Evolutionary conservation across 1,140 invertebrate genomes (phyloP).

Genomic region (Steinernema feltiae): DNA sequence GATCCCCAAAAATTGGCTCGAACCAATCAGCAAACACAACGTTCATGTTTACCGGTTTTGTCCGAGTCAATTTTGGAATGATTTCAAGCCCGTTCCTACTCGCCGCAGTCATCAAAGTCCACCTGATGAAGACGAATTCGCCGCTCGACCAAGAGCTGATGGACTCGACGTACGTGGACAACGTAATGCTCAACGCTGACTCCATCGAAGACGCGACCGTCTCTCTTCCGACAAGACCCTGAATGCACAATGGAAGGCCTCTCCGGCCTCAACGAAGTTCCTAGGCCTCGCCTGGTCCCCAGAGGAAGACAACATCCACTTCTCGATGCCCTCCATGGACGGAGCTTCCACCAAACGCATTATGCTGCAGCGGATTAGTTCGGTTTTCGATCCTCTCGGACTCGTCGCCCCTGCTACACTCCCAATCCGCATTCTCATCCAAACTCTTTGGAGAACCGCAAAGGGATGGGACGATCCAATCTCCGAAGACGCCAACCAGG

Average conservation of each 20-base stretch:
- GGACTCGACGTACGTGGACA: background rate
- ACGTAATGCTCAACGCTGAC: background rate
- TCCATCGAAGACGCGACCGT: background rate
- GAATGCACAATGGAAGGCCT: background rate
- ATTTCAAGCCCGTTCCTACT: conserved; percentile 25
- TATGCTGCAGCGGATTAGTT: background rate
- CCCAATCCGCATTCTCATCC: background rate
- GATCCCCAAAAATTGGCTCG: conserved; percentile 25
- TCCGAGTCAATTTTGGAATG: conserved; percentile 26
- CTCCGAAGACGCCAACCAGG: background rate
- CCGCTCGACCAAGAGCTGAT: background rate
- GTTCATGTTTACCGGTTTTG: conserved; percentile 19
- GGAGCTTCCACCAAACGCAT: background rate
- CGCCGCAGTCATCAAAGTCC: conserved; percentile 11
- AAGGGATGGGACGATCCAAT: background rate
- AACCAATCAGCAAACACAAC: conserved; percentile 8
- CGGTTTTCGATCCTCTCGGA: background rate
- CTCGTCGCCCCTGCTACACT: background rate
- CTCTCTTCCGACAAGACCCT: background rate
- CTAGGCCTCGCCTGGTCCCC: background rate
- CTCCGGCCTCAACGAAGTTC: background rate
- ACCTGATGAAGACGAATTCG: background rate
- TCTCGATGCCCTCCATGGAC: background rate
- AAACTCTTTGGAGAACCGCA: background rate
- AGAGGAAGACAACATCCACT: background rate